phyloP scores from a whole-genome alignment of 1,140 invertebrate species.

The Artemia franciscana region DNA sequence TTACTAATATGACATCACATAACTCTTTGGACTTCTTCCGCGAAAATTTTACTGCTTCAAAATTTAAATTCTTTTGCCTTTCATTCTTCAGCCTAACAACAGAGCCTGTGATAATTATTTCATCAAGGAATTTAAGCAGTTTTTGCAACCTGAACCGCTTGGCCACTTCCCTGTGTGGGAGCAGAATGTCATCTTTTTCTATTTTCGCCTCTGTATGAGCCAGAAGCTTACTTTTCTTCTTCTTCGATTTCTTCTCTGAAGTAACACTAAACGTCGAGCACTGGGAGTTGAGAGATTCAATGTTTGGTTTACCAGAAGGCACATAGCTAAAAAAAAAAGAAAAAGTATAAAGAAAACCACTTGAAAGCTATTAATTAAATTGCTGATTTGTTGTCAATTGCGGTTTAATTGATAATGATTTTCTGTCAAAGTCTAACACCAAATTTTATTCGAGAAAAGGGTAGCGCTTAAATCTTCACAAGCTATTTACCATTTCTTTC shows the following conservation, averaged over 20 bases:
- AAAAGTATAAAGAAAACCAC: no score
- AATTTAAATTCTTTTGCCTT: neutral
- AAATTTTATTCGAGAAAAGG: no score
- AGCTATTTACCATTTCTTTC: no score
- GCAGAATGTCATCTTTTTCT: conserved; percentile 23
- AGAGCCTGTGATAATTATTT: conserved; percentile 6
- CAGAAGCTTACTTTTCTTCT: conserved; percentile 15
- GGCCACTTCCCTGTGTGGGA: conserved; percentile 30
- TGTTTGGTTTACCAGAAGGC: no score
- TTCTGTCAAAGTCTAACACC: no score
- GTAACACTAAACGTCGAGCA: conserved; percentile 20
- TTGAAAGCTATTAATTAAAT: no score
- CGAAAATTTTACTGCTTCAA: conserved; percentile 11
- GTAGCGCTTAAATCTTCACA: no score
- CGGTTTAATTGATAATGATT: no score
- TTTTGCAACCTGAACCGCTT: conserved; percentile 21
- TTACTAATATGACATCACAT: conserved; percentile 32
- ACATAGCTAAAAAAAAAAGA: no score
- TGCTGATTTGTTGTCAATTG: no score
- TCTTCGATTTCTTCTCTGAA: conserved; percentile 15
- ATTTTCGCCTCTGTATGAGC: conserved; percentile 11
- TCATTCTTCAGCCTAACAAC: conserved; percentile 6
- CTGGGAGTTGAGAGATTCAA: no score
- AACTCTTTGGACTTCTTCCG: conserved; percentile 25
- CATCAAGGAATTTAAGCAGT: conserved; percentile 18